Conservation (phyloP, 1,140 invertebrate species). For the Penaeus chinensis region DNA sequence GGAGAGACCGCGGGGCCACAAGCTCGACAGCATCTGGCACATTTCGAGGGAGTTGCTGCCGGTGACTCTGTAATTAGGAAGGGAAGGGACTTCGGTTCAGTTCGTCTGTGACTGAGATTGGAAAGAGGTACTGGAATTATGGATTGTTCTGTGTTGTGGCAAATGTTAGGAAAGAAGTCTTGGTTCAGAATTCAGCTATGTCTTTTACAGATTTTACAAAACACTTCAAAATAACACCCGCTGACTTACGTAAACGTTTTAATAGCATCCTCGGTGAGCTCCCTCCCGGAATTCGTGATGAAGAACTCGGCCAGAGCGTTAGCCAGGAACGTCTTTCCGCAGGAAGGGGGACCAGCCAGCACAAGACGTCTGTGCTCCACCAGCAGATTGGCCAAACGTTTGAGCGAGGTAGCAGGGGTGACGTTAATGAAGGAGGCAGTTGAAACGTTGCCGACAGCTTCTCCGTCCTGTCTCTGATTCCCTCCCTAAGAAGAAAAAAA, state of each 20-base stretch:
- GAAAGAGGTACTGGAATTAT: too few relatives aligned
- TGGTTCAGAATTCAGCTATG: too few relatives aligned
- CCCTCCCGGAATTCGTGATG: slow-evolving; percentile 33
- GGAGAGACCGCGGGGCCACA: slow-evolving; percentile 31
- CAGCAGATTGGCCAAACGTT: slow-evolving; percentile 32
- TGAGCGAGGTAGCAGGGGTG: slow-evolving; percentile 39
- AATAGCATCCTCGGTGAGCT: slow-evolving; percentile 29
- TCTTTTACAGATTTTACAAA: too few relatives aligned
- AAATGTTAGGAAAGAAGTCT: too few relatives aligned
- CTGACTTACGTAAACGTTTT: slow-evolving; percentile 45
- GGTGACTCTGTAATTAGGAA: not conserved
- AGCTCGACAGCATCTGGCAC: slow-evolving; percentile 41
- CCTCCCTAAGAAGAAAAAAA: slow-evolving; percentile 4
- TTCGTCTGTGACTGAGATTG: too few relatives aligned
- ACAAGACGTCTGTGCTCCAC: slow-evolving; percentile 50
- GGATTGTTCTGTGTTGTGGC: too few relatives aligned
- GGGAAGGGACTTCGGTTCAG: too few relatives aligned
- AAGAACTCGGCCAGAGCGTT: slow-evolving; percentile 41
- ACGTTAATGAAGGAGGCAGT: slow-evolving; percentile 30
- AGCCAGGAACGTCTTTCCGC: slow-evolving; percentile 54
- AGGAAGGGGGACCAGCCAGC: slow-evolving; percentile 49
- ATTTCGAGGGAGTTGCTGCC: slow-evolving; percentile 44
- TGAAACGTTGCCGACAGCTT: slow-evolving; percentile 35
- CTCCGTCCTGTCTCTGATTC: slow-evolving; percentile 41
- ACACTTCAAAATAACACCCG: not conserved